A percentile compares a stretch with the other conserved stretches of the same genome.
These are phyloP conservation scores for Macropodus opercularis DNA, from an alignment of 2,797 vertebrate genomes.

Conservation along the genomic window DNA sequence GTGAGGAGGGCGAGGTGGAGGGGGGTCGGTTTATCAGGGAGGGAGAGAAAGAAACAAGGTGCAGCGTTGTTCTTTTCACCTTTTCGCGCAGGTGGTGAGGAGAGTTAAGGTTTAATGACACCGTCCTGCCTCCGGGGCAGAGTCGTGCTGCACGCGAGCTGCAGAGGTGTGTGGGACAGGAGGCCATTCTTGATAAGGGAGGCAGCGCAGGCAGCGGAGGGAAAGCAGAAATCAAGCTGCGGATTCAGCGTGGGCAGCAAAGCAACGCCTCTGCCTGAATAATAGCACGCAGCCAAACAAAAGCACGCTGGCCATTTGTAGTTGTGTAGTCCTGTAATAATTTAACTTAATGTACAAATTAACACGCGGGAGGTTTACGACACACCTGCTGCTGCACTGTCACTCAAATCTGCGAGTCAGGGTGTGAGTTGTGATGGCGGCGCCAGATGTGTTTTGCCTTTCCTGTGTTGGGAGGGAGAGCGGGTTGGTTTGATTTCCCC, in stretches of 20 bases:
- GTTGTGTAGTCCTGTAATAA: background rate
- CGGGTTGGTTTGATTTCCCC: slow-evolving; percentile 21
- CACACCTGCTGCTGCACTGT: background rate
- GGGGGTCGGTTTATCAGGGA: slow-evolving; percentile 21
- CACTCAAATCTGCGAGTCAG: background rate
- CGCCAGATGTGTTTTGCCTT: background rate
- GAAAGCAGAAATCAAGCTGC: background rate
- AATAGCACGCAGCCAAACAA: background rate
- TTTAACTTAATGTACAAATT: too few relatives aligned
- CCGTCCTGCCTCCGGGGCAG: slow-evolving; percentile 44
- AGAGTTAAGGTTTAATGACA: slow-evolving; percentile 61
- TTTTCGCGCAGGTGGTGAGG: slow-evolving; percentile 25
- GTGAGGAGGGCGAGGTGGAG: slow-evolving; percentile 23
- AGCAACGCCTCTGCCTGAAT: slow-evolving; percentile 11
- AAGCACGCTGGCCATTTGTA: background rate
- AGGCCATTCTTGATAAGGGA: slow-evolving; percentile 33
- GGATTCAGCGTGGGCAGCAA: slow-evolving; percentile 13
- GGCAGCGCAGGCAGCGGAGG: background rate
- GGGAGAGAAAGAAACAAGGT: slow-evolving; percentile 23
- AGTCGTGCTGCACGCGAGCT: slow-evolving; percentile 18
- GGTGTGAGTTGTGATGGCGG: background rate
- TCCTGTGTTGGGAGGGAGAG: background rate
- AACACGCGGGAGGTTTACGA: too few relatives aligned
- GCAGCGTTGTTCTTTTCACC: slow-evolving; percentile 37
- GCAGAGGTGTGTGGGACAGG: slow-evolving; percentile 39